Evolutionary conservation across 2,888 invertebrate genomes (phyloP), one percentile per base, ranked within the genome.

Genomic region (Amphiduros pacificus): DNA sequence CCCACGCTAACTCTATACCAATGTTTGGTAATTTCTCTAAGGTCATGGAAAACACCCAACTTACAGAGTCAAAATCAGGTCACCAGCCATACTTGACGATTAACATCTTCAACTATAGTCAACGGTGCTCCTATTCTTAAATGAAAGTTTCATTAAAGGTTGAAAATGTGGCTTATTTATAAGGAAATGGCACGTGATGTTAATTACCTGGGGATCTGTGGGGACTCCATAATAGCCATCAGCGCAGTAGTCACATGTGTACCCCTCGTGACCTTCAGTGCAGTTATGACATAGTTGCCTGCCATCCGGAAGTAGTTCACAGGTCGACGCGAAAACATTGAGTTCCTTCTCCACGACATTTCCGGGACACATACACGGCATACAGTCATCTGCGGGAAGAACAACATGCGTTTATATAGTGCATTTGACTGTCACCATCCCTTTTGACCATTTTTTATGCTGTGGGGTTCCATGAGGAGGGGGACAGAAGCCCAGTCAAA

Each of bases 291-390:
- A 74, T 24, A 11, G 22, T 31, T 52, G 58, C 5, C 53, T 54
- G 17, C 53, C 51, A 20, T 32, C 57, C 4, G 60, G 36, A 2
- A 32, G 59, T 59, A 60, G 54, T n/a, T 48, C 40, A 56, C 75
- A 75, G 17, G 53, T 57, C 2, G 31, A 27, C 6, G 73, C 66
- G 60, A 74, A 73, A 6, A 67, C 71, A 58, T 75, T 75, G 14
- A 67, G 60, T 26, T 65, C 71, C 14, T 55, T 59, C 9, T 61
- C 55, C 5, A 65, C 63, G 22, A 74, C 65, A 54, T 69, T 65
- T 22, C 74, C 74, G 5, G 75, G 75, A 52, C 75, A 75, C 63
- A 65, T 58, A 55, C 75, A 75, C 5, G 74, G 69, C 22, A 61
- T 49, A 55, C 75, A 75, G 53, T 67, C 73, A 56, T 65, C 75